A percentile compares a stretch with the other conserved stretches of the same genome.
Evolutionary conservation across 2,113 vertebrate genomes (phyloP).

Genomic region (Eleginops maclovinus): DNA sequence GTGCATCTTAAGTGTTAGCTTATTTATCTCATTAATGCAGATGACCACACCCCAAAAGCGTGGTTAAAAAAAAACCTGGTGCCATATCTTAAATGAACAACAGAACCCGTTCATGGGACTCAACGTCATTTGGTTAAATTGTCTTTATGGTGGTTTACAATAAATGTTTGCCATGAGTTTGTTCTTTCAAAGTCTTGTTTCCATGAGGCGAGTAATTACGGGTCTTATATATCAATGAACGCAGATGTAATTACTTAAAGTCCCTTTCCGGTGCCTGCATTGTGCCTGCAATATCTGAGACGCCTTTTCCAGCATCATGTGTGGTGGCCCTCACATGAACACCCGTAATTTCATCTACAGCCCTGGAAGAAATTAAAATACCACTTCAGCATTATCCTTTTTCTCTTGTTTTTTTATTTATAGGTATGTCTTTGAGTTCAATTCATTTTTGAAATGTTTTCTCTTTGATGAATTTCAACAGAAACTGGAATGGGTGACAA

Average conservation of each 20-base stretch:
- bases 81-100: conserved; percentile 67
- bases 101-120: conserved; percentile 52
- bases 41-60: conserved; percentile 67
- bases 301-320: conserved; percentile 44
- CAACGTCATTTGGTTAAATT: conserved; percentile 61
- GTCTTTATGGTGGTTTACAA: conserved; percentile 67
- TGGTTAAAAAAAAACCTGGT: conserved; percentile 68
- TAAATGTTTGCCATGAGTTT: conserved; percentile 67
- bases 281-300: conserved; percentile 29
- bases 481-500: too few species aligned
- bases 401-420: too few species aligned
- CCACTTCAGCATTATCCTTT: too few species aligned
- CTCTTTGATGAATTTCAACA: too few species aligned
- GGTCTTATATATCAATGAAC: conserved; percentile 54
- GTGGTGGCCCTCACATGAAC: conserved; percentile 19
- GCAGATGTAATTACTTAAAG: conserved; percentile 62
- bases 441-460: too few species aligned
- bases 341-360: neutral
- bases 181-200: conserved; percentile 69
- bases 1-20: conserved; percentile 41
- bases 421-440: too few species aligned
- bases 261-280: conserved; percentile 47
- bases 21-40: conserved; percentile 74
- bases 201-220: conserved; percentile 69
- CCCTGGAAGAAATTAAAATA: too few species aligned